Percentiles rank a stretch among this genome's conserved stretches.
These are phyloP conservation scores for Lapara coniferarum DNA, from an alignment of 2,888 invertebrate species.

Conservation along the genomic window DNA sequence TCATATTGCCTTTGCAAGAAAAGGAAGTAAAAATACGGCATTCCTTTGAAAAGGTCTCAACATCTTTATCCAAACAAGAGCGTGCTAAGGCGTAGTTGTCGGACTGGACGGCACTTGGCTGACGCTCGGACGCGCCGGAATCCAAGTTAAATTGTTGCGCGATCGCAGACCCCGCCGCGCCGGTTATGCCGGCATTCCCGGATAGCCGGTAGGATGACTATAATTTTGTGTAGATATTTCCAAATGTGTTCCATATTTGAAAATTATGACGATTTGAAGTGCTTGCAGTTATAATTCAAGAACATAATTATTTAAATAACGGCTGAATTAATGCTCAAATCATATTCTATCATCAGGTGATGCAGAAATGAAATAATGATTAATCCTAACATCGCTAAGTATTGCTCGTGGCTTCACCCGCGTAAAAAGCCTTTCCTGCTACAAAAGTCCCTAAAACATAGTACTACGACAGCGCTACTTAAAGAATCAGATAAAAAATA, in stretches of 20 bases:
- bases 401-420: too few species aligned
- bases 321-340: too few species aligned
- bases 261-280: not conserved
- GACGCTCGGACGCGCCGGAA: constrained; percentile 30
- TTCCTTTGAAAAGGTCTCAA: not conserved
- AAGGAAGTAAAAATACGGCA: not conserved
- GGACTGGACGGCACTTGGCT: not conserved
- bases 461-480: too few species aligned
- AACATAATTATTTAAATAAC: too few species aligned
- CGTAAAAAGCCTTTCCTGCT: too few species aligned
- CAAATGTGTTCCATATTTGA: not conserved
- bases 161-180: constrained; percentile 47
- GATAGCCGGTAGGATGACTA: constrained; percentile 11
- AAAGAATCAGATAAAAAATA: too few species aligned
- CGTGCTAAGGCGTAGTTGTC: not conserved
- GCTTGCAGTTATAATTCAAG: too few species aligned
- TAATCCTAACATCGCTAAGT: too few species aligned
- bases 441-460: too few species aligned
- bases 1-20: not conserved
- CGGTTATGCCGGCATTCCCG: constrained; percentile 44
- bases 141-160: constrained; percentile 58
- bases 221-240: constrained; percentile 9
- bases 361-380: too few species aligned
- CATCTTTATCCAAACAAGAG: constrained; percentile 10
- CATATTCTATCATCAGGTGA: too few species aligned